These are phyloP conservation scores for Eilema caniola DNA, from an alignment of 2,888 invertebrate species.

Conservation along the genomic window DNA sequence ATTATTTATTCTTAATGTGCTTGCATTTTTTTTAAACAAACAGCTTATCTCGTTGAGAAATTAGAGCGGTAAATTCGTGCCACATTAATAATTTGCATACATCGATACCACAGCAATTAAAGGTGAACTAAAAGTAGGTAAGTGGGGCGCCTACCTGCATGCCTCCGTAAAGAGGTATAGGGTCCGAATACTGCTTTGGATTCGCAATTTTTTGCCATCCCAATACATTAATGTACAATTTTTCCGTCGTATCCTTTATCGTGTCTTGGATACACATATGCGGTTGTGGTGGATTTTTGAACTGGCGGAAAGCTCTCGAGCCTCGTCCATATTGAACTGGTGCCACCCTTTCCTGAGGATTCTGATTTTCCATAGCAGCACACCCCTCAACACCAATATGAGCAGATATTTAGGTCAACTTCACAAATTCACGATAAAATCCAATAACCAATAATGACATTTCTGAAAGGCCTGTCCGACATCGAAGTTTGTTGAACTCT, in stretches of 20 bases:
- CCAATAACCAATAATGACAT: conserved; percentile 71
- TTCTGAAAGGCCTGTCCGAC: conserved; percentile 64
- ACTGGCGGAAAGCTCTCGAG: conserved; percentile 88
- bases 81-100: conserved; percentile 1
- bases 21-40: not conserved
- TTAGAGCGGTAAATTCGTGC: conserved; percentile 21
- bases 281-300: conserved; percentile 92
- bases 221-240: conserved; percentile 89
- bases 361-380: conserved; percentile 81
- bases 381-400: conserved; percentile 36
- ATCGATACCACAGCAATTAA: conserved; percentile 9
- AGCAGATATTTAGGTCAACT: conserved; percentile 55
- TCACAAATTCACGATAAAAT: conserved; percentile 67
- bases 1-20: not conserved
- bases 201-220: conserved; percentile 92
- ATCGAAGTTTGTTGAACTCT: conserved; percentile 81
- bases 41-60: conserved; percentile 15
- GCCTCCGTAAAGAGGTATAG: conserved; percentile 90
- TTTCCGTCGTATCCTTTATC: conserved; percentile 87
- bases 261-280: conserved; percentile 91
- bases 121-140: conserved; percentile 16
- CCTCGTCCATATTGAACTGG: conserved; percentile 87
- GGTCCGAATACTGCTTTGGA: conserved; percentile 89
- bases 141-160: conserved; percentile 86
- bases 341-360: conserved; percentile 74